Evolutionary conservation across 2,113 vertebrate species (phyloP), one percentile per base, ranked within the genome.

Genomic region (Bubo bubo): DNA sequence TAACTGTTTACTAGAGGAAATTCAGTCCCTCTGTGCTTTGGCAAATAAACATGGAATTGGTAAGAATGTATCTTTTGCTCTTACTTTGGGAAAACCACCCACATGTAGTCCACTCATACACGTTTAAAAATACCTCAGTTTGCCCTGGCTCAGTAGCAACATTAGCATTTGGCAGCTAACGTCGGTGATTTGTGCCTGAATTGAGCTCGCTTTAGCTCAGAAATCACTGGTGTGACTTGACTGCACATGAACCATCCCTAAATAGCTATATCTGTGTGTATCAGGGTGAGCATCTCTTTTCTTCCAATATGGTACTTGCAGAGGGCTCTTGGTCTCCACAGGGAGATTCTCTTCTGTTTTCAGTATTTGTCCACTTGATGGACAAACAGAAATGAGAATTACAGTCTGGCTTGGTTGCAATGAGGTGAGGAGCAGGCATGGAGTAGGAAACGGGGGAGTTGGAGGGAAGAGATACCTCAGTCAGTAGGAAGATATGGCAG

Each of bases 191-290:
- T 95, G 70, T 75, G 62, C 58, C 73, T 93, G 82, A 86, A 96
- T 86, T 92, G 79, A 91, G 47, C 90, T 88, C 20, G 32, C 49
- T 96, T 79, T 91, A 84, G 92, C 80, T 89, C 79, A 85, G 70
- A 96, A 96, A 96, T 96, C 77, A 94, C 18, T 86, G 34, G 39
- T 93, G 74, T 95, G 95, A 91, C 86, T 89, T 91, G 89, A 95
- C 86, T 96, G 80, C 60, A 76, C 80, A 91, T 95, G 91, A 82
- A 70, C 74, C 62, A 59, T 62, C 62, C 8, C 19, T 68, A 88
- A 95, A 93, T n/a, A 89, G 52, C 85, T 60, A 12, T 60, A 85
- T 68, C 27, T 6, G 12, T 58, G 41, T 24, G n/a, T 55, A 19
- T 43, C 26, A 72, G 71, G 17, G 26, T 63, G 34, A 92, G 14